Conservation (phyloP, 2,113 vertebrate species). For the Psittacus erithacus region DNA sequence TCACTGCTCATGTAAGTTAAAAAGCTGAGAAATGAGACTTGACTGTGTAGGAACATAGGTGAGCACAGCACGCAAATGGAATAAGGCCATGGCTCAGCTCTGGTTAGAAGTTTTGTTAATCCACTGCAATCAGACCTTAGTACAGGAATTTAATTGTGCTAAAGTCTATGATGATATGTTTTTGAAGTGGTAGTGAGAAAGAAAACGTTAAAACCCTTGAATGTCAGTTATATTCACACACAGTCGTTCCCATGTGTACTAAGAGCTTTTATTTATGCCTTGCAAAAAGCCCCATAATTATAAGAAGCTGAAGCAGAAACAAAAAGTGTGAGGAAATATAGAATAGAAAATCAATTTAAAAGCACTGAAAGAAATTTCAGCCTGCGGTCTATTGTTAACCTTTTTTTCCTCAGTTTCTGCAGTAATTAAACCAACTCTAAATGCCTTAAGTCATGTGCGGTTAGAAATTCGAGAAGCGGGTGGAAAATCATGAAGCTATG, state of each 20-base stretch:
- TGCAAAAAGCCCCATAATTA: conserved; percentile 45
- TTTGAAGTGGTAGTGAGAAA: not conserved
- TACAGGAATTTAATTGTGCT: not conserved
- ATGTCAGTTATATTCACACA: not conserved
- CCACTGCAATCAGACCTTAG: not conserved
- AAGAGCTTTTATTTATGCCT: conserved; percentile 38
- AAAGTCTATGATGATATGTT: not conserved
- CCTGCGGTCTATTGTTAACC: not conserved
- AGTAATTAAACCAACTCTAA: conserved; percentile 17
- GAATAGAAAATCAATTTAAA: conserved; percentile 29
- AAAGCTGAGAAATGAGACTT: conserved; percentile 17
- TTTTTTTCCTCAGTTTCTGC: not conserved
- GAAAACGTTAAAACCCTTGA: not conserved
- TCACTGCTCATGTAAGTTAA: not conserved
- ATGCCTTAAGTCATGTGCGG: not conserved
- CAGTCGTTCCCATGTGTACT: not conserved
- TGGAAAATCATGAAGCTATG: not conserved
- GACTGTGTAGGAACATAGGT: not conserved
- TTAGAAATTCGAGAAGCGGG: not conserved
- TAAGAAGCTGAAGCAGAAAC: conserved; percentile 37
- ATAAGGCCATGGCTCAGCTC: not conserved
- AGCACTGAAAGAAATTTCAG: not conserved
- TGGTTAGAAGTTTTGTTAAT: not conserved
- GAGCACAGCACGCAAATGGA: not conserved
- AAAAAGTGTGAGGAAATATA: conserved; percentile 18